Evolutionary conservation across 2,888 invertebrate species (phyloP).

Genomic region (Drosophila ezoana): DNA sequence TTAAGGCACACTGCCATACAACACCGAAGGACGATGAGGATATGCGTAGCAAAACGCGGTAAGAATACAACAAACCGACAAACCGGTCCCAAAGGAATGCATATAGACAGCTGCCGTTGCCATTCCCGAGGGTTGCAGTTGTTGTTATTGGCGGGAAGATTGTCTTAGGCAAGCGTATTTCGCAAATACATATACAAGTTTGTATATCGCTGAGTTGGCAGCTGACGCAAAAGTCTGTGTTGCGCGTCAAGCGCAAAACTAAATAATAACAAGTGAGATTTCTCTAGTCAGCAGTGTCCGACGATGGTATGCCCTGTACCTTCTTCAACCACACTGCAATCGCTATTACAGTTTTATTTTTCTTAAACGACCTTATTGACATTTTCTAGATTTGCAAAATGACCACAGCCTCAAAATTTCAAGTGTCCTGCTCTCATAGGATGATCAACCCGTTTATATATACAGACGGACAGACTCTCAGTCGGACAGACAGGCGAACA

Average conservation of each 20-base stretch:
- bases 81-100: slow-evolving; percentile 33
- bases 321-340: no score
- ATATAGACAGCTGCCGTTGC: slow-evolving; percentile 35
- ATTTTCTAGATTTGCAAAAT: no score
- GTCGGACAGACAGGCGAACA: no score
- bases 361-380: no score
- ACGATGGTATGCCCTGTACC: no score
- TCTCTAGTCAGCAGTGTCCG: no score
- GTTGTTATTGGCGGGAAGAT: not conserved
- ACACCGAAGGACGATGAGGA: slow-evolving; percentile 62
- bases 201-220: slow-evolving; percentile 51
- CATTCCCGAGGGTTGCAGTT: slow-evolving; percentile 41
- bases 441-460: no score
- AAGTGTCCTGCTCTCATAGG: no score
- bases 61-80: slow-evolving; percentile 32
- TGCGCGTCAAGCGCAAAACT: slow-evolving; percentile 1
- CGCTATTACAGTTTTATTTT: no score
- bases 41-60: slow-evolving; percentile 77
- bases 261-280: not conserved
- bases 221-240: slow-evolving; percentile 24
- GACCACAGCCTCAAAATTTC: no score
- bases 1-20: slow-evolving; percentile 58
- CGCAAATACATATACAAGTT: not conserved
- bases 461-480: no score
- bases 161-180: slow-evolving; percentile 12